A percentile compares a stretch with the other conserved stretches of the same genome.
These are phyloP conservation scores for Isaurus tuberculatus DNA, from an alignment of 92 coral and sea anemone species.

Conservation along the genomic window DNA sequence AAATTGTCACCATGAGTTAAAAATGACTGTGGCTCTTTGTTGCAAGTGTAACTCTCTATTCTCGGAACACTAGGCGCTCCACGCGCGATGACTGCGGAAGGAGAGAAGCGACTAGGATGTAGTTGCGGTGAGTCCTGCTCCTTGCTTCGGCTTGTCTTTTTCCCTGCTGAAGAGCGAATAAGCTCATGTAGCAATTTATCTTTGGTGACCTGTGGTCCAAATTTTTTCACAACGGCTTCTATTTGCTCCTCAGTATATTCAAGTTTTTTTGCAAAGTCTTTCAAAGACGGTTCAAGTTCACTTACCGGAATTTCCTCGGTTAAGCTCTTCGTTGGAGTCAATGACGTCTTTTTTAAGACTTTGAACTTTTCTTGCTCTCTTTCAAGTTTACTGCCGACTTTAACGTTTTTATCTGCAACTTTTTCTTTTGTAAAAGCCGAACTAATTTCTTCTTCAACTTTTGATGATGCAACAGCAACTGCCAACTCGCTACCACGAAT, in stretches of 20 bases:
- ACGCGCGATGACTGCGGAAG: constrained; percentile 50
- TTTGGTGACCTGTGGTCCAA: constrained; percentile 83
- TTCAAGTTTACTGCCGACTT: background rate
- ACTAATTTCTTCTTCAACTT: constrained; percentile 67
- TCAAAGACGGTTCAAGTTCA: constrained; percentile 75
- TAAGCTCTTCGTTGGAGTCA: background rate
- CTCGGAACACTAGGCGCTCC: constrained; percentile 42
- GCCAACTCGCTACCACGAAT: constrained; percentile 76
- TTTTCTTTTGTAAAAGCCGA: background rate
- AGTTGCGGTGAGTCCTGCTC: constrained; percentile 20
- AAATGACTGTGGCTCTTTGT: constrained; percentile 11
- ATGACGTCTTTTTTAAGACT: background rate
- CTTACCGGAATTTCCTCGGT: background rate
- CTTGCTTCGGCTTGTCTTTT: background rate
- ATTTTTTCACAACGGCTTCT: constrained; percentile 80
- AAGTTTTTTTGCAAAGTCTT: constrained; percentile 92
- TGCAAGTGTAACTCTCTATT: background rate
- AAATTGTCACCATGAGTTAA: background rate
- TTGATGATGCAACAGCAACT: constrained; percentile 73
- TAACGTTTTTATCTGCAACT: background rate
- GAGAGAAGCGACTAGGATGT: constrained; percentile 8
- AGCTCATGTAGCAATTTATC: constrained; percentile 92
- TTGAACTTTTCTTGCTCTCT: background rate
- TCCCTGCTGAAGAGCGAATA: constrained; percentile 46
- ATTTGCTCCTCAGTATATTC: constrained; percentile 89